Evolutionary conservation across 2,113 vertebrate genomes (phyloP).

Genomic region (Orycteropus afer): DNA sequence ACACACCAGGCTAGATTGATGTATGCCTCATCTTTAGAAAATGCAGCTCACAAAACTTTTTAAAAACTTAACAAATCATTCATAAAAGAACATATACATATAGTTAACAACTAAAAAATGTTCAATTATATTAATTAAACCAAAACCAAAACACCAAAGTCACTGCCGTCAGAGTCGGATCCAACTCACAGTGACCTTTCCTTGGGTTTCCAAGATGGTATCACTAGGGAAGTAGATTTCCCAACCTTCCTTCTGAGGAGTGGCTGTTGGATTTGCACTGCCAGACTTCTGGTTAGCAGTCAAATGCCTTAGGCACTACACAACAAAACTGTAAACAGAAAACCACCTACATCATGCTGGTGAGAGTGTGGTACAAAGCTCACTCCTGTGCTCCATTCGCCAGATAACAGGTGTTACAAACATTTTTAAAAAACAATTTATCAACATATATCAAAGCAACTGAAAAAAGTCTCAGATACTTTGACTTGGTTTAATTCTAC

Average conservation of each 20-base stretch:
- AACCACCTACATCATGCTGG: background rate
- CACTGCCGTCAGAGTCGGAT: no score
- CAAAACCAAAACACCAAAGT: no score
- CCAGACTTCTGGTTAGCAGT: no score
- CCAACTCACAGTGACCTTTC: no score
- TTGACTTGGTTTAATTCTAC: background rate
- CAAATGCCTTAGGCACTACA: no score
- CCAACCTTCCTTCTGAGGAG: no score
- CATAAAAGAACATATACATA: background rate
- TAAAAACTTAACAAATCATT: conserved; percentile 1
- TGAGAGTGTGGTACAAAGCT: background rate
- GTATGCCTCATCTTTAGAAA: background rate
- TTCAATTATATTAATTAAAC: background rate
- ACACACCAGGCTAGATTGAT: background rate
- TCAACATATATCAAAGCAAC: background rate
- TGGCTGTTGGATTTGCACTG: no score
- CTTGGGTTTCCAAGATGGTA: no score
- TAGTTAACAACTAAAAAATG: conserved; percentile 19
- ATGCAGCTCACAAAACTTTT: background rate
- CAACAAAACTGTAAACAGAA: conserved; percentile 40
- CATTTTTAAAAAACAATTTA: background rate
- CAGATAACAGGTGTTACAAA: background rate
- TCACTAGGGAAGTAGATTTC: no score
- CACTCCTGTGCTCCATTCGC: background rate
- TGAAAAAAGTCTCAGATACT: conserved; percentile 18